Conservation (phyloP, 2,888 invertebrate species). For the Coelogynopora nodosa region DNA sequence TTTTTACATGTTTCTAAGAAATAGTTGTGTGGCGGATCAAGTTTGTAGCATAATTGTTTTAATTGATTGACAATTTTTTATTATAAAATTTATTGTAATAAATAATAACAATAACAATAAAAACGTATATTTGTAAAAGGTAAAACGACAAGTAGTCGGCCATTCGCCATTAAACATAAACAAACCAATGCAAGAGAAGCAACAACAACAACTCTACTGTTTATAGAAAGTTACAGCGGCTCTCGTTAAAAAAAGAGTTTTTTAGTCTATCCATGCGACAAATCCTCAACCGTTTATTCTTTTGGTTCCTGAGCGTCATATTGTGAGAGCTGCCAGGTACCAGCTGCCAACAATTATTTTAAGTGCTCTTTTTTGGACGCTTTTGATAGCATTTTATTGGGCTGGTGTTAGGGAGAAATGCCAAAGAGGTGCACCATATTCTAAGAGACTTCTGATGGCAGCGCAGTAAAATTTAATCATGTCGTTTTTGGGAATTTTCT, state of each 20-base stretch:
- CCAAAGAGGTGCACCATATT: conserved; percentile 15
- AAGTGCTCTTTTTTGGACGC: conserved; percentile 9
- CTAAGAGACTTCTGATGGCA: background rate
- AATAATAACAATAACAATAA: too few species aligned
- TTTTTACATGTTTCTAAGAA: too few species aligned
- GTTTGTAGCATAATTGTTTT: too few species aligned
- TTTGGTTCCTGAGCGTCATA: conserved; percentile 6
- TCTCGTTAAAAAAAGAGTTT: background rate
- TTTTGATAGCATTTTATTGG: conserved; percentile 3
- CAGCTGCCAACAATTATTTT: background rate
- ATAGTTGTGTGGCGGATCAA: too few species aligned
- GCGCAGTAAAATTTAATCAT: too few species aligned
- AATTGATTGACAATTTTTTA: too few species aligned
- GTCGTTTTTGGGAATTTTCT: too few species aligned
- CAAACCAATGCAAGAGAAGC: background rate
- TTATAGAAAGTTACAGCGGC: background rate
- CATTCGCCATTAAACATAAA: conserved; percentile 11
- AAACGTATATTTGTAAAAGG: background rate
- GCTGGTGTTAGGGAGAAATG: conserved; percentile 3
- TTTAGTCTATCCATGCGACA: conserved; percentile 3
- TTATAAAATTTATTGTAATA: too few species aligned
- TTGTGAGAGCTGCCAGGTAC: conserved; percentile 17
- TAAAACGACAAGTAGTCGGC: background rate
- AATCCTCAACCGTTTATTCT: conserved; percentile 3
- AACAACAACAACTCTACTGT: too few species aligned